Percentiles rank a stretch among this genome's conserved stretches.
Evolutionary conservation across 2,113 vertebrate species (phyloP).

Genomic region (Triplophysa dalaica): DNA sequence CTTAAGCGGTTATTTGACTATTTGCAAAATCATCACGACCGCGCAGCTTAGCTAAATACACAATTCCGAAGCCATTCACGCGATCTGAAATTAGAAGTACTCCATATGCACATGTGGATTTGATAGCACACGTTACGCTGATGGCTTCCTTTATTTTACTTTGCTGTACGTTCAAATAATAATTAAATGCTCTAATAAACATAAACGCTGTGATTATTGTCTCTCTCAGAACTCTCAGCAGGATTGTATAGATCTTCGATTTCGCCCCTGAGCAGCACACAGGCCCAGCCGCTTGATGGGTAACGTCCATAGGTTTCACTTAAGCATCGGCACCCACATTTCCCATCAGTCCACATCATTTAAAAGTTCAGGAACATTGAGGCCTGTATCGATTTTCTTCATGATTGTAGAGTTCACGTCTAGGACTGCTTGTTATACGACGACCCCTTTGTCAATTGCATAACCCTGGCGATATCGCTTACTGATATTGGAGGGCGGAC

Average conservation of each 20-base stretch:
- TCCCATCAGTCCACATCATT: constrained; percentile 17
- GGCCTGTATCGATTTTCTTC: constrained; percentile 7
- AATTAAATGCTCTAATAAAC: constrained; percentile 10
- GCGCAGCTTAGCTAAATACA: background rate
- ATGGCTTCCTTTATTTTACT: constrained; percentile 1
- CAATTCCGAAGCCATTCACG: background rate
- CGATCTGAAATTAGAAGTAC: background rate
- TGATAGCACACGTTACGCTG: background rate
- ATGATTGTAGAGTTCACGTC: constrained; percentile 21
- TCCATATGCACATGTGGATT: background rate
- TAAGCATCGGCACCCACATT: background rate
- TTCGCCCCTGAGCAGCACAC: background rate
- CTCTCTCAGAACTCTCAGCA: background rate
- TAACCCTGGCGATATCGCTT: constrained; percentile 14
- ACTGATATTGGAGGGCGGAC: background rate
- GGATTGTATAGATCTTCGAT: background rate
- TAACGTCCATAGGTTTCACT: background rate
- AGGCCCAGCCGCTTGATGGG: background rate
- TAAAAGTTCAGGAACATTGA: constrained; percentile 37
- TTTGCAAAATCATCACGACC: constrained; percentile 1
- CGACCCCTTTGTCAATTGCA: background rate
- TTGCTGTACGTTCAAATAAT: background rate
- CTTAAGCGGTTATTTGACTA: constrained; percentile 12
- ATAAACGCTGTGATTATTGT: background rate
- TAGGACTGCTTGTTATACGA: constrained; percentile 28